Evolutionary conservation across 2,797 vertebrate genomes (phyloP), one percentile per base, ranked within the genome.

Genomic region (Brachyalestes nurse): DNA sequence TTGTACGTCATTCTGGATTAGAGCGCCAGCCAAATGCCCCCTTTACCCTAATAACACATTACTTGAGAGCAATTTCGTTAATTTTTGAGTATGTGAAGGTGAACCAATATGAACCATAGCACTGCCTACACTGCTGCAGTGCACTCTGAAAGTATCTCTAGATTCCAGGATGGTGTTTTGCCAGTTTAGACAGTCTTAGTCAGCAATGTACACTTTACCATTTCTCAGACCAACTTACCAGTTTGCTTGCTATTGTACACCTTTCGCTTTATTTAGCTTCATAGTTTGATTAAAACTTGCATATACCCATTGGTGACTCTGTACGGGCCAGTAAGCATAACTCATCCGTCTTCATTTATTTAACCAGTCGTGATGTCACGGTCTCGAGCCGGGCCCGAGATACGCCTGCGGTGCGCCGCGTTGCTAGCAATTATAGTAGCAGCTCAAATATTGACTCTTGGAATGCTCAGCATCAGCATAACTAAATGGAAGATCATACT

Each of bases 401-500:
- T 57, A 51, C 21, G 57, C 79, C 79, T 2, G 62, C 64, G 57
- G 75, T n/a, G 23, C 55, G 45, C 77, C n/a, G 42, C 25, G 13
- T 12, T 47, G 61, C 60, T 76, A 72, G 74, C 58, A 82, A 67
- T 83, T 83, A 85, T 51, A 78, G 75, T 57, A 82, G 69, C 72
- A 61, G 69, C 66, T 85, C 85, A 89, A 86, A 91, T 91, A 92
- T 90, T 90, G 90, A 90, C 89, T 91, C 79, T 81, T 76, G 83
- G 85, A 90, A 88, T 71, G 85, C 86, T 86, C 87, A 72, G 88
- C 85, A 89, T 93, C 89, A 93, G 91, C 88, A 77, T 86, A 89
- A 91, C 84, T 86, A 89, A 89, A 90, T 77, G 79, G 89, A 87
- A 87, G 82, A 89, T 90, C 89, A 86, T 87, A 87, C 88, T 88